A percentile compares a stretch with the other conserved stretches of the same genome.
phyloP scores from a whole-genome alignment of 2,113 vertebrate genomes.

The Formicarius rufipectus region DNA sequence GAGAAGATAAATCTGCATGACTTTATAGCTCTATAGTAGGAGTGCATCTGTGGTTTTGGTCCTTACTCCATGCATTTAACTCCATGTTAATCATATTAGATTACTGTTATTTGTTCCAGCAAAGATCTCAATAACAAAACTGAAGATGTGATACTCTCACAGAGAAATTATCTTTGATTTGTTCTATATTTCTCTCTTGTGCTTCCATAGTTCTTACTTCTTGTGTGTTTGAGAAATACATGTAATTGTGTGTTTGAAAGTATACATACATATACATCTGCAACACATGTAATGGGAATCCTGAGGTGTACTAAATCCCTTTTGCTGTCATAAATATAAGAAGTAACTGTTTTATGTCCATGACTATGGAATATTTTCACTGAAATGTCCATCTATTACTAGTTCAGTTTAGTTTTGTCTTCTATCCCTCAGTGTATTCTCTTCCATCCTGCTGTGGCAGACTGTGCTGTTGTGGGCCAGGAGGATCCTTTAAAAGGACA shows the following conservation, averaged over 20 bases:
- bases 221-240: not conserved
- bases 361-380: not conserved
- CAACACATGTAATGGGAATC: not conserved
- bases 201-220: not conserved
- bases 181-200: not conserved
- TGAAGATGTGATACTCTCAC: not conserved
- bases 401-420: not conserved
- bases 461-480: slow-evolving; percentile 94
- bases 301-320: not conserved
- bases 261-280: not conserved
- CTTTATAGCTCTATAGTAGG: not conserved
- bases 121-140: not conserved
- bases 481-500: slow-evolving; percentile 92
- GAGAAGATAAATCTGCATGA: not conserved
- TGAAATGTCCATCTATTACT: not conserved
- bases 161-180: not conserved
- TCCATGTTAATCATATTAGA: not conserved
- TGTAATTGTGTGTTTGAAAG: rapidly evolving
- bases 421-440: slow-evolving; percentile 80
- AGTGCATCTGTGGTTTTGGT: not conserved
- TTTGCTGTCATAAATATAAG: not conserved
- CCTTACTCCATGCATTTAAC: not conserved
- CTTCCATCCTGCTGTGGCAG: slow-evolving; percentile 82
- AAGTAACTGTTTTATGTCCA: not conserved
- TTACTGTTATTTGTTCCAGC: not conserved